These are phyloP conservation scores for Argynnis bischoffii DNA, from an alignment of 2,888 invertebrate species.

Conservation along the genomic window DNA sequence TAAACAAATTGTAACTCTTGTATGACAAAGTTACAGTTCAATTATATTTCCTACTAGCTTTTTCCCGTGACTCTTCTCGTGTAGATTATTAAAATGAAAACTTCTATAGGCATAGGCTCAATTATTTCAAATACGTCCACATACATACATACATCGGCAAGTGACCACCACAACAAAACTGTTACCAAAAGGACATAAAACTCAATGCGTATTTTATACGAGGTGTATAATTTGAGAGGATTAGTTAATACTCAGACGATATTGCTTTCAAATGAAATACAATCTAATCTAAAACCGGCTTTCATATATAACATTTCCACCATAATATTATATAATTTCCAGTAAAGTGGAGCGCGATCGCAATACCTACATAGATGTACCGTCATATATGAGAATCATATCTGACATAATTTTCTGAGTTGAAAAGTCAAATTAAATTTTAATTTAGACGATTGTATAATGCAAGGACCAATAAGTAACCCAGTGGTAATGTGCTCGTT, in stretches of 20 bases:
- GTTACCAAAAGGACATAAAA: neutral
- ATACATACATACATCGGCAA: neutral
- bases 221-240: slow-evolving; percentile 14
- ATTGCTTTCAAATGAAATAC: slow-evolving; percentile 20
- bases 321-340: slow-evolving; percentile 18
- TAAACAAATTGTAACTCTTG: too few species aligned
- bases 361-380: neutral
- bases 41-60: too few species aligned
- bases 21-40: too few species aligned
- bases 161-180: neutral
- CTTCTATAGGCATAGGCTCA: too few species aligned
- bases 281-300: slow-evolving; percentile 21
- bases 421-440: neutral
- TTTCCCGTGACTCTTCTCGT: too few species aligned
- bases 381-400: neutral
- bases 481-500: too few species aligned
- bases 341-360: slow-evolving; percentile 10
- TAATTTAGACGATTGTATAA: neutral
- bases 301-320: slow-evolving; percentile 19
- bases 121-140: neutral
- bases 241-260: slow-evolving; percentile 14
- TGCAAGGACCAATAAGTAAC: too few species aligned
- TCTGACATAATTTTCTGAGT: neutral
- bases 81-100: too few species aligned
- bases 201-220: slow-evolving; percentile 4